Conservation (phyloP, 2,888 invertebrate species). For the Lamellibrachia satsuma region DNA sequence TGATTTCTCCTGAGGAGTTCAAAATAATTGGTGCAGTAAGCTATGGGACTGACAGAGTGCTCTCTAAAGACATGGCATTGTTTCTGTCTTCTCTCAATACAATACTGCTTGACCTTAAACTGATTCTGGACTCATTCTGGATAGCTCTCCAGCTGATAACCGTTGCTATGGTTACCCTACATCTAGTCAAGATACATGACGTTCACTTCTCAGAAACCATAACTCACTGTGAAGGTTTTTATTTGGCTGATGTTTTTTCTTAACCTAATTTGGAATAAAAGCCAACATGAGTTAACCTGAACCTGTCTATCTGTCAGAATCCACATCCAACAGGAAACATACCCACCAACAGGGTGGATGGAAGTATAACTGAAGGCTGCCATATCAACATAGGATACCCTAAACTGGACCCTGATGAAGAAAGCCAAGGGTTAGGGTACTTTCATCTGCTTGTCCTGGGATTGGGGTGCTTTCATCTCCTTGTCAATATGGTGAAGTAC, state of each 20-base stretch:
- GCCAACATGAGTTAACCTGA: neutral
- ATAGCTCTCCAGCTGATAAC: neutral
- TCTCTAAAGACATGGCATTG: neutral
- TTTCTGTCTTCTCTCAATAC: neutral
- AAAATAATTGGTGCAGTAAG: neutral
- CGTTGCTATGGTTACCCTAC: neutral
- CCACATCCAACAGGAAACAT: neutral
- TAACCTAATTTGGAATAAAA: slow-evolving; percentile 6
- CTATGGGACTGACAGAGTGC: neutral
- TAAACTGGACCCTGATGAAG: neutral
- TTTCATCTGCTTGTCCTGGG: neutral
- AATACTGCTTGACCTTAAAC: neutral
- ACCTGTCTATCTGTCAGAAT: neutral
- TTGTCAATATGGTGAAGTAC: neutral
- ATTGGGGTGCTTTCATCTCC: neutral
- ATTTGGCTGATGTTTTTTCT: neutral
- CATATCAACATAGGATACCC: neutral
- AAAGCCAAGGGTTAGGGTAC: neutral
- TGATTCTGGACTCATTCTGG: neutral
- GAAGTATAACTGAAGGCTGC: neutral
- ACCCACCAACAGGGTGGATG: neutral
- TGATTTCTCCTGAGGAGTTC: neutral
- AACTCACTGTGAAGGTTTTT: neutral
- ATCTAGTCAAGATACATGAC: neutral
- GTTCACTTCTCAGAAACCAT: slow-evolving; percentile 9